Conservation (phyloP, 2,113 vertebrate species). For the Lampris megalopsis region DNA sequence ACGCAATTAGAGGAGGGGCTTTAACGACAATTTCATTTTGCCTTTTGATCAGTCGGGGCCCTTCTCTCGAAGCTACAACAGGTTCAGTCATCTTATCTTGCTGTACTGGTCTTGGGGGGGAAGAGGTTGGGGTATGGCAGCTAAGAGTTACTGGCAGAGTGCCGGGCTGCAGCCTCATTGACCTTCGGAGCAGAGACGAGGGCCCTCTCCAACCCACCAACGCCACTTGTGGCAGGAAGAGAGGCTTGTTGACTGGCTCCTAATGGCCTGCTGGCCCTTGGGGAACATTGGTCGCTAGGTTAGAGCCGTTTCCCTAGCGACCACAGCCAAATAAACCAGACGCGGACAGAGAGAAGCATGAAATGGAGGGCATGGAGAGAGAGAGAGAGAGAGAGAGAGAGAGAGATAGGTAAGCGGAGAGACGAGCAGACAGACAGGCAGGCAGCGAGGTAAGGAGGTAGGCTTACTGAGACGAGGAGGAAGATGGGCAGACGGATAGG, state of each 20-base stretch:
- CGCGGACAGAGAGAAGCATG: slow-evolving; percentile 29
- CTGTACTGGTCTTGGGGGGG: slow-evolving; percentile 27
- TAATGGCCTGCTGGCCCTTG: slow-evolving; percentile 72
- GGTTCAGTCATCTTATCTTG: slow-evolving; percentile 22
- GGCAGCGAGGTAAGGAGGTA: neutral
- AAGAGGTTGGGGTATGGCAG: neutral
- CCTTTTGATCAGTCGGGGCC: slow-evolving; percentile 30
- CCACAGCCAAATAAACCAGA: slow-evolving; percentile 45
- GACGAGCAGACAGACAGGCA: neutral
- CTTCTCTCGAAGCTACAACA: slow-evolving; percentile 32
- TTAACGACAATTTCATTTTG: slow-evolving; percentile 28
- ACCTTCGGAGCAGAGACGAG: slow-evolving; percentile 80
- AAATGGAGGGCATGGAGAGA: neutral
- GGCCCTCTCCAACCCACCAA: slow-evolving; percentile 76
- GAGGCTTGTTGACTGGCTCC: slow-evolving; percentile 81
- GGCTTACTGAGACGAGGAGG: neutral
- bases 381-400: slow-evolving; percentile 13
- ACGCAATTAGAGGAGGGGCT: slow-evolving; percentile 16
- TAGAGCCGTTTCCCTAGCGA: slow-evolving; percentile 76
- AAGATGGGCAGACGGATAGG: neutral
- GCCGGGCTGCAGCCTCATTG: slow-evolving; percentile 72
- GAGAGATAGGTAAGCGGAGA: neutral
- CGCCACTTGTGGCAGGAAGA: slow-evolving; percentile 81
- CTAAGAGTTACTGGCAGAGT: slow-evolving; percentile 73
- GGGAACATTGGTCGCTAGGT: slow-evolving; percentile 71